Evolutionary conservation across 2,797 vertebrate genomes (phyloP), one percentile per base, ranked within the genome.

Genomic region (Premnoplex brunnescens): DNA sequence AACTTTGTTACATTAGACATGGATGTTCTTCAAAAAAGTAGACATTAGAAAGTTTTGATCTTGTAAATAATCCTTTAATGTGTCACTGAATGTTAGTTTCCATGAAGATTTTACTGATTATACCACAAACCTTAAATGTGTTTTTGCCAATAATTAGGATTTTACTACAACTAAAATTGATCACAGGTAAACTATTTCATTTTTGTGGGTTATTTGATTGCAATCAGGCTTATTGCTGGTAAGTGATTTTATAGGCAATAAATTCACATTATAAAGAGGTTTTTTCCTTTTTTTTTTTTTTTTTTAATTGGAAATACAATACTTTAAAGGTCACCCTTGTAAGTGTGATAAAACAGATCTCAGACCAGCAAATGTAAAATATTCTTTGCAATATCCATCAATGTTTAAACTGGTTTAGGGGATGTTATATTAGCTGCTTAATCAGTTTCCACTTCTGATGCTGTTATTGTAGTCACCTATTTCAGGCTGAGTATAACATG

Each of bases 101-200:
- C 66, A 72, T 92, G 75, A 23, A 95, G 91, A 81, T 97, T 97
- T 98, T 97, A 94, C 94, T 96, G 94, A 95, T 13, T 44, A 78
- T 69, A 89, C 51, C 49, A 92, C 80, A 95, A 94, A 95, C 15
- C 43, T 96, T 94, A 93, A 94, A 94, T 66, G 64, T 95, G 49
- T 85, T 97, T 97, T 96, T 94, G 72, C 49, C 92, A 37, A 77
- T 97, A 97, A 96, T 97, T 97, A 96, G 46, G 69, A 88, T 97
- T 98, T 97, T 97, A 97, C 62, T 90, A 76, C 83, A 72, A 64
- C 86, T 85, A 91, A 98, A 98, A 97, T 95, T 97, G 95, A 97
- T 97, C 90, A 95, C 88, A 97, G 93, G 89, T 97, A 97, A 98
- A 97, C 88, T 83, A 56, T 95, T 97, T 96, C 95, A 97, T 97